A percentile compares a stretch with the other conserved stretches of the same genome.
phyloP scores from a whole-genome alignment of 2,888 invertebrate species.

The Chloromyia formosa region DNA sequence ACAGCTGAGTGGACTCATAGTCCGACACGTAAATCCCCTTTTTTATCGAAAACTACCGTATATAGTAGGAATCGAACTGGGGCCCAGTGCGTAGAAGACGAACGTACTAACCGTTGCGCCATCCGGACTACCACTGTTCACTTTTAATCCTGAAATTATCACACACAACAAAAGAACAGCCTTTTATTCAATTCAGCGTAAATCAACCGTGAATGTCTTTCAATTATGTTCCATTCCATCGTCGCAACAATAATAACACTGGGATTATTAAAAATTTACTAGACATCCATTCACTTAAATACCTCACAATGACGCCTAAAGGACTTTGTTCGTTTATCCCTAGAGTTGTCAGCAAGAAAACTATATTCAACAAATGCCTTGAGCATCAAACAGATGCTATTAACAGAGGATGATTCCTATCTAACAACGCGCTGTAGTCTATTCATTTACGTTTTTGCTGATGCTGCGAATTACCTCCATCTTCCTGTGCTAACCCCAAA shows the following conservation, averaged over 20 bases:
- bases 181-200: too few relatives aligned
- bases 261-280: conserved; percentile 24
- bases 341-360: conserved; percentile 4
- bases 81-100: too few relatives aligned
- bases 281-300: conserved; percentile 24
- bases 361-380: neutral
- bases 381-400: conserved; percentile 27
- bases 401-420: conserved; percentile 30
- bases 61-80: too few relatives aligned
- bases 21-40: too few relatives aligned
- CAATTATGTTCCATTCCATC: too few relatives aligned
- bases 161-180: too few relatives aligned
- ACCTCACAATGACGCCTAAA: conserved; percentile 11
- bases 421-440: neutral
- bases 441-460: neutral
- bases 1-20: too few relatives aligned
- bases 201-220: too few relatives aligned
- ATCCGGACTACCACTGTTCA: too few relatives aligned
- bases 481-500: conserved; percentile 2
- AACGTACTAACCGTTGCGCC: too few relatives aligned
- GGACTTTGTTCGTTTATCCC: neutral
- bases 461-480: neutral
- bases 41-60: too few relatives aligned
- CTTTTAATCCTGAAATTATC: too few relatives aligned
- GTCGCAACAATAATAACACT: neutral